Base-by-base conservation (phyloP, 2,113 vertebrate genomes). In the Chaetodon auriga region DNA sequence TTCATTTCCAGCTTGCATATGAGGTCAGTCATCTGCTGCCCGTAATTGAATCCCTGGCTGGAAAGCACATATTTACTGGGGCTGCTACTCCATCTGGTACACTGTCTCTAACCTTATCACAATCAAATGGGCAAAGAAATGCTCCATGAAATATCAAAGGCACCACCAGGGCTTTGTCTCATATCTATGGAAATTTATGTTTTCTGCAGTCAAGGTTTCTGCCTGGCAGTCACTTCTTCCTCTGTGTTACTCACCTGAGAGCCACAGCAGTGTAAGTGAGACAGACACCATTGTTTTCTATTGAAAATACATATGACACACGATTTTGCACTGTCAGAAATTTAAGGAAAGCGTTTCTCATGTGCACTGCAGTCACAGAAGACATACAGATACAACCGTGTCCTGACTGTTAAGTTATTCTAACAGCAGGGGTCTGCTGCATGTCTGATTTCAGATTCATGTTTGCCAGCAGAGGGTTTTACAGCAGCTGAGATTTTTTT, bases 181-280 rank as follows among this genome's bases (percentile, higher is more conserved):
- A 90, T 91, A 91, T 90, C 75, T 88, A 88, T 92, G 90, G 88
- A 90, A 92, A 92, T 92, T 21, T 78, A 84, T 83, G 81, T 90
- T 87, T 80, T 85, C 70, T 69, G 76, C 75, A 70, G 79, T 75
- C 72, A 80, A 75, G 73, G 75, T 71, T 79, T 60, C 55, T 60
- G 66, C 65, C 49, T 38, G 64, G 8, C 51, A 66, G 25, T 21
- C 73, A 62, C 30, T 63, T 78, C 57, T 18, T 62, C 49, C 41
- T 68, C 75, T 30, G 60, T 68, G 43, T 78, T 62, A 41, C 76
- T 77, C 78, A 75, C 64, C 75, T 63, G 36, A 51, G 58, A 74
- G 51, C 35, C 57, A 38, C 64, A 75, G 69, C 46, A 46, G 46
- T 45, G 63, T 54, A 45, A 53, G 35, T 9, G 14, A 68, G 21